Conservation (phyloP, 2,113 vertebrate species). For the Heteronetta atricapilla region DNA sequence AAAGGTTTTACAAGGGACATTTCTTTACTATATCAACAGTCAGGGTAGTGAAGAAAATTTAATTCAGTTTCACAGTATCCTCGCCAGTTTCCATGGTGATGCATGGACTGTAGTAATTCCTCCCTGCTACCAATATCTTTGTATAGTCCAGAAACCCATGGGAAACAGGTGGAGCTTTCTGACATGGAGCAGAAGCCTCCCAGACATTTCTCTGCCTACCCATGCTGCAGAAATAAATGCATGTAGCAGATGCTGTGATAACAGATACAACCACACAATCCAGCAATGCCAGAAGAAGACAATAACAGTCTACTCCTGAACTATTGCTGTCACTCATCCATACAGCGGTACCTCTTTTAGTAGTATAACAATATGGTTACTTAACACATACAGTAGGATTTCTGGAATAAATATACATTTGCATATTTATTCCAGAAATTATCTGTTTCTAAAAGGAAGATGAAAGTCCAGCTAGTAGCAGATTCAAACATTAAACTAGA, state of each 20-base stretch:
- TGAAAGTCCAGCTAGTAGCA: neutral
- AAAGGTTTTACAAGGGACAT: neutral
- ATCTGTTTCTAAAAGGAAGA: neutral
- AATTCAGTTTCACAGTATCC: neutral
- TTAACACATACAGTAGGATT: neutral
- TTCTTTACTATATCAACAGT: neutral
- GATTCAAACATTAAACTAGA: neutral
- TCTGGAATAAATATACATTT: too few species aligned
- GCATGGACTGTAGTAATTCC: neutral
- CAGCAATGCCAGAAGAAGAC: neutral
- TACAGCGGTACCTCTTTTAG: neutral
- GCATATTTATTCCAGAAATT: neutral
- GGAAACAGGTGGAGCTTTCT: neutral
- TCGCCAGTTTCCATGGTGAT: conserved; percentile 15
- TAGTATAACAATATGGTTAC: neutral
- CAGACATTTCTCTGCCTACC: neutral
- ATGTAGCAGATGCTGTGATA: neutral
- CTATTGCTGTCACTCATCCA: neutral
- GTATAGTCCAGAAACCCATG: neutral
- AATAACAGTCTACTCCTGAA: neutral
- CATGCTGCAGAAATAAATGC: fast-evolving
- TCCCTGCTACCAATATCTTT: neutral
- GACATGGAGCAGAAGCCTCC: neutral
- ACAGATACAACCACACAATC: neutral
- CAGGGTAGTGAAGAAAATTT: neutral